Evolutionary conservation across 2,888 invertebrate species (phyloP), one percentile per base, ranked within the genome.

Genomic region (Dexiosoma caninum): DNA sequence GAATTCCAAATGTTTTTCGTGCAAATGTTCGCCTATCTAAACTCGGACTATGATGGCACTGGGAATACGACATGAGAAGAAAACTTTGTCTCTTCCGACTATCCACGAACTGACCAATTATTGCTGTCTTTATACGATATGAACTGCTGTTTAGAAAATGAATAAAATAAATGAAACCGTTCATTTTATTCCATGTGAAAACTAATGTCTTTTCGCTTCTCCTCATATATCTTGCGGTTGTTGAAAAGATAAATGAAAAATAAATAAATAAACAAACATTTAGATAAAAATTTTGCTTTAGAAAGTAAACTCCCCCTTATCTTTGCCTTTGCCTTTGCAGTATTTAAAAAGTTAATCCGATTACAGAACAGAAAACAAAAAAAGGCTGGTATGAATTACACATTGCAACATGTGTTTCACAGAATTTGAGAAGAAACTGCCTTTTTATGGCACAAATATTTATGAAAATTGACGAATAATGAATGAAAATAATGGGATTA

Each of bases 381-480:
- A n/a, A 71, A 19, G 59, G 23, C 40, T 40, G 40, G 10, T 12
- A 12, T 30, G 12, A 23, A 6, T 51, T 51, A 46, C 19, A 66
- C 9, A 32, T 23, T 64, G 77, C 70, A 81, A 64, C 81, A 78
- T 81, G 53, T 78, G 81, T 75, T 74, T 16, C 12, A 57, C 32
- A 46, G 21, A 49, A 21, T 57, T 21, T 30, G 30, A 10, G 9
- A 30, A 30, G 16, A 44, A 19, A 14, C 5, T n/a, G 9, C 10
- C 10, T 12, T 7, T 14, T 30, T 23, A 14, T 6, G 8, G 7
- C 16, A 9, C n/a, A 60, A 40, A 7, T n/a, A 19, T 44, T 49
- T 60, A 32, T 40, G 5, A n/a, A 10, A 27, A 27, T 53, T 21
- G 51, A n/a, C 9, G 16, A 78, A 69, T 27, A 70, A 46, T 66